Percentiles rank a stretch among this genome's conserved stretches.
These are phyloP conservation scores for Magallana gigas DNA, from an alignment of 1,140 invertebrate species.

Conservation along the genomic window DNA sequence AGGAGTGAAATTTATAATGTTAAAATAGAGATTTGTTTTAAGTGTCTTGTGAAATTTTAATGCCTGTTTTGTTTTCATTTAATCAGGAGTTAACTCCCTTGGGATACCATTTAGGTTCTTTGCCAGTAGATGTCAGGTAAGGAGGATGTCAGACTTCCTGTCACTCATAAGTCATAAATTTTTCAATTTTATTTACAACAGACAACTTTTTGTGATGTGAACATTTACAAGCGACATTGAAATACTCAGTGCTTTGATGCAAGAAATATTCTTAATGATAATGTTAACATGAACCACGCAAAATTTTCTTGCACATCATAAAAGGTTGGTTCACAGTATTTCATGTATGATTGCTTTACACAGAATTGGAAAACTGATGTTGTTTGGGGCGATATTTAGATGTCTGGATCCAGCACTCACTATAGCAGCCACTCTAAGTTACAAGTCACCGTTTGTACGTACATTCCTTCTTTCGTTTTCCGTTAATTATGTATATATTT, in stretches of 20 bases:
- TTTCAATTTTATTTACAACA: too few species aligned
- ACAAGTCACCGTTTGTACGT: slow-evolving; percentile 91
- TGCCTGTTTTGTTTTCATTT: neutral
- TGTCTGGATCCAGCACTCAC: slow-evolving; percentile 92
- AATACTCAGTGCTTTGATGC: too few species aligned
- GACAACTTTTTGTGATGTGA: too few species aligned
- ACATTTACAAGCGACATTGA: too few species aligned
- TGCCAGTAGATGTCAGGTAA: slow-evolving; percentile 87
- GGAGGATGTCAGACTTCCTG: slow-evolving; percentile 4
- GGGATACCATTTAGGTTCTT: slow-evolving; percentile 91
- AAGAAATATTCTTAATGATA: neutral
- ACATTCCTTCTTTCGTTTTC: neutral
- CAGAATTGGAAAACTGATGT: slow-evolving; percentile 88
- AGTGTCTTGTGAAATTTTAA: too few species aligned
- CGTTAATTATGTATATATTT: neutral
- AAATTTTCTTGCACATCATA: neutral
- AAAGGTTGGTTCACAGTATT: neutral
- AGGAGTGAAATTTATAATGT: too few species aligned
- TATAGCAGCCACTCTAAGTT: slow-evolving; percentile 90
- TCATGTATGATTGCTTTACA: slow-evolving; percentile 32
- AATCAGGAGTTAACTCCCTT: slow-evolving; percentile 86
- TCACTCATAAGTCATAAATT: neutral
- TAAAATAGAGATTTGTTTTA: too few species aligned
- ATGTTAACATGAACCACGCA: neutral
- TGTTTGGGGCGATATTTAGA: slow-evolving; percentile 91